Conservation (phyloP, 2,113 vertebrate genomes). For the Rhombomys opimus region DNA sequence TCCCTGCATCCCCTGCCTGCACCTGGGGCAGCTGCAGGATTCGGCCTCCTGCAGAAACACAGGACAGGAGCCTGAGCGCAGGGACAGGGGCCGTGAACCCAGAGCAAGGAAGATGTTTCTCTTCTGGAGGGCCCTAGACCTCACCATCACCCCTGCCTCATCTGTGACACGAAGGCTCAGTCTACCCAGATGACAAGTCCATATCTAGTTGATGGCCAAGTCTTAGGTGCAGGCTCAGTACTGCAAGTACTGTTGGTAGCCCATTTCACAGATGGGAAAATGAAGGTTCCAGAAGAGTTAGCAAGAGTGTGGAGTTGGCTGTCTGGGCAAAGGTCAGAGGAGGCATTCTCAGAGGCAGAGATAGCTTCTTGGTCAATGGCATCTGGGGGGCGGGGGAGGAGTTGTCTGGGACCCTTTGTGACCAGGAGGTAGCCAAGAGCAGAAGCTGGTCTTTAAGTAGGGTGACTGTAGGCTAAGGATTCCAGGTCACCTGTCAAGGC, state of each 20-base stretch:
- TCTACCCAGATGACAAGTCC: accelerated
- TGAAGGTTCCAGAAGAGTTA: background rate
- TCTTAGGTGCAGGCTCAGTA: background rate
- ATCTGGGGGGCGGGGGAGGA: no score
- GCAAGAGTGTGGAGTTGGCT: background rate
- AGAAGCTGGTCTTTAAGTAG: background rate
- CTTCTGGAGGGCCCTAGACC: background rate
- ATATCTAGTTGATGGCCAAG: accelerated
- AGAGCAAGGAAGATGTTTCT: background rate
- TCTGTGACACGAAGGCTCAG: no score
- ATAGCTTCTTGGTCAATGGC: background rate
- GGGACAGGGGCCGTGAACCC: accelerated
- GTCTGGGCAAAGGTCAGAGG: background rate
- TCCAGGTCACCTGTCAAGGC: background rate
- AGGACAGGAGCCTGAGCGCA: background rate
- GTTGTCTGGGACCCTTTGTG: background rate
- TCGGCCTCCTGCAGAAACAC: slow-evolving; percentile 88
- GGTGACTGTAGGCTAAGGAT: background rate
- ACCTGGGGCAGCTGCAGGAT: slow-evolving; percentile 91
- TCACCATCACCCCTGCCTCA: accelerated
- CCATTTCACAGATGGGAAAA: background rate
- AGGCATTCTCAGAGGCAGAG: background rate
- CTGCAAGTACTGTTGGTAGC: accelerated
- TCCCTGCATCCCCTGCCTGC: slow-evolving; percentile 88
- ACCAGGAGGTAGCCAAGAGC: background rate